Percentiles rank a stretch among this genome's conserved stretches.
phyloP scores from a whole-genome alignment of 2,797 vertebrate genomes.

The Ataeniobius toweri region DNA sequence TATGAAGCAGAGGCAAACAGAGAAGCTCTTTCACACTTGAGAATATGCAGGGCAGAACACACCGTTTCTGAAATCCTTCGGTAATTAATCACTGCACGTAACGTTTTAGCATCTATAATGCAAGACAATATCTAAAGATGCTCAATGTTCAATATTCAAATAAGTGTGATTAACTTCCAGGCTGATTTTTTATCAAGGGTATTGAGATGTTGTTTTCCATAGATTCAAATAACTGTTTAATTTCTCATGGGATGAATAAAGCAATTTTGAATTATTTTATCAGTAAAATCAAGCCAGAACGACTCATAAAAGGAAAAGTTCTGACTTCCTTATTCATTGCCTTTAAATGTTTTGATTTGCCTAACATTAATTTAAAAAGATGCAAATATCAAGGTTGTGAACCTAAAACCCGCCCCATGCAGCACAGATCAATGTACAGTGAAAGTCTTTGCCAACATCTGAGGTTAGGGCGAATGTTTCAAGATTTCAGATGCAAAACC shows the following conservation, averaged over 20 bases:
- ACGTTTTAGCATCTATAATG: neutral
- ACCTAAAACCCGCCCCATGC: too few species aligned
- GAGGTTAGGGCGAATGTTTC: too few species aligned
- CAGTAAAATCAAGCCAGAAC: neutral
- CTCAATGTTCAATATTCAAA: neutral
- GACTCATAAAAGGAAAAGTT: neutral
- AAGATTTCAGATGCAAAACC: too few species aligned
- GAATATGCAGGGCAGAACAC: neutral
- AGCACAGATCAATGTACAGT: too few species aligned
- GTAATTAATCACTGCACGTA: neutral
- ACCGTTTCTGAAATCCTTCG: neutral
- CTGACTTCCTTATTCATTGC: neutral
- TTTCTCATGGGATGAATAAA: too few species aligned
- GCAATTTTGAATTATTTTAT: too few species aligned
- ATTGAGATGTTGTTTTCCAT: neutral
- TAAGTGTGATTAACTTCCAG: neutral
- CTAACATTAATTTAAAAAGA: neutral
- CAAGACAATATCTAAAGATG: neutral
- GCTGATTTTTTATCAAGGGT: neutral
- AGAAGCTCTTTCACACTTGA: conserved; percentile 20
- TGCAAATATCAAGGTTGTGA: neutral
- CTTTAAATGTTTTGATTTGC: neutral
- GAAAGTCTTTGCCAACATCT: too few species aligned
- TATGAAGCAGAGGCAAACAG: conserved; percentile 43
- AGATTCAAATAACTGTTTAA: neutral